Evolutionary conservation across 1,140 invertebrate species (phyloP), one percentile per base, ranked within the genome.

Genomic region (Cepaea nemoralis): DNA sequence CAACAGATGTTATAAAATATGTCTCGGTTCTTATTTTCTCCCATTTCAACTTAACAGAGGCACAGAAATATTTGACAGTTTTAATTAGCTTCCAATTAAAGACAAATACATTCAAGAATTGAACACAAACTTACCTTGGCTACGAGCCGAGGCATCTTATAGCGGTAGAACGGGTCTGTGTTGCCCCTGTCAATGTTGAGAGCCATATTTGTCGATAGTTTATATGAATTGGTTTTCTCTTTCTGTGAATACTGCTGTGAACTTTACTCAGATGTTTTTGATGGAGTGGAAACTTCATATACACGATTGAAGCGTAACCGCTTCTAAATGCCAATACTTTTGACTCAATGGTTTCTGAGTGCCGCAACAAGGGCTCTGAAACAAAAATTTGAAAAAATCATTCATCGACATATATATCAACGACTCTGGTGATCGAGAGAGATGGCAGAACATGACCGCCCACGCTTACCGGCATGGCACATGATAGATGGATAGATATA

Each of bases 101-200:
- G 42, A 14, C 50, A 55, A 14, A 10, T 24, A 55, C 19, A 19
- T 55, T 5, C 50, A 55, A 8, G 16, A n/a, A n/a, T n/a, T n/a
- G 22, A 14, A 55, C 6, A 19, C 50, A 19, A 22, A 80, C 77
- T 81, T 82, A 92, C 91, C 93, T 99, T 99, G 86, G 98, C 98
- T 92, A 97, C 94, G 86, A 99, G 95, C 82, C 97, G 94, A 80
- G 99, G 99, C 99, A 99, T 99, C 93, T 99, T 99, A 93, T 99
- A 99, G 84, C 99, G 97, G 93, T 99, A 99, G 93, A 99, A 99
- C 85, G 97, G 97, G 92, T 96, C 96, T 80, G 99, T 96, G 91
- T 94, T 96, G 84, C 98, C 95, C 92, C 99, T 99, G 93, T 99
- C 99, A 79, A 99, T 88, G 83, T 90, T 91, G 86, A 90, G 71